Conservation (phyloP, 2,797 vertebrate genomes). For the Diceros bicornis region DNA sequence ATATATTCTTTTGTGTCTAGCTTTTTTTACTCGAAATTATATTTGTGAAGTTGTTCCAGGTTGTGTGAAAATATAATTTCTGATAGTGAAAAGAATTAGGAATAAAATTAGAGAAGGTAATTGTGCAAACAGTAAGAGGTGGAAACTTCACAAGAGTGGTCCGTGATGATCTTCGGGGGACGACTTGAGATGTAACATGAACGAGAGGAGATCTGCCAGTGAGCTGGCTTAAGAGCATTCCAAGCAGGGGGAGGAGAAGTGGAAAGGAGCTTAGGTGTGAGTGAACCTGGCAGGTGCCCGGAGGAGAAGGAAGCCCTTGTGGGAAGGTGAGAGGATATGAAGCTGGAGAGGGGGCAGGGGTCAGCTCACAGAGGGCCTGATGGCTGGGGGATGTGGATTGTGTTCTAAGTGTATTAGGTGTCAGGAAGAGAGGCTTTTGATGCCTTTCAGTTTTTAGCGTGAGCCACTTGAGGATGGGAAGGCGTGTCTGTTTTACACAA, state of each 20-base stretch:
- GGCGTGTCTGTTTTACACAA: background rate
- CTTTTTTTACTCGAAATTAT: background rate
- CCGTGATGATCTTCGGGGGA: background rate
- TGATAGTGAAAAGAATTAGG: slow-evolving; percentile 20
- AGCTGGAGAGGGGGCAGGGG: background rate
- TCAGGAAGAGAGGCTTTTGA: background rate
- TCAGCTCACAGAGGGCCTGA: background rate
- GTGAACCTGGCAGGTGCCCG: background rate
- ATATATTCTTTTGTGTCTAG: background rate
- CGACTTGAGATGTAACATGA: background rate
- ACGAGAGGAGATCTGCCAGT: background rate
- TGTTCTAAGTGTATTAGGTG: background rate
- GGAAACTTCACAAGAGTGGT: background rate
- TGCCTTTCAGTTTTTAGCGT: background rate
- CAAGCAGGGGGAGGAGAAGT: background rate
- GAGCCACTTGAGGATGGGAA: background rate
- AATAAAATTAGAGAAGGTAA: slow-evolving; percentile 1
- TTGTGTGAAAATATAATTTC: slow-evolving; percentile 24
- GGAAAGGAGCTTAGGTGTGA: background rate
- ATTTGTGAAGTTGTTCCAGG: background rate
- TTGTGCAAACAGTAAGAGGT: background rate
- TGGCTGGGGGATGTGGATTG: background rate
- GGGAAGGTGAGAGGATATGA: background rate
- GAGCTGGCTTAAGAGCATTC: background rate
- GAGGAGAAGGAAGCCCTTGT: background rate